Base-by-base conservation (phyloP, 2,888 invertebrate genomes). In the Apotomis capreana region DNA sequence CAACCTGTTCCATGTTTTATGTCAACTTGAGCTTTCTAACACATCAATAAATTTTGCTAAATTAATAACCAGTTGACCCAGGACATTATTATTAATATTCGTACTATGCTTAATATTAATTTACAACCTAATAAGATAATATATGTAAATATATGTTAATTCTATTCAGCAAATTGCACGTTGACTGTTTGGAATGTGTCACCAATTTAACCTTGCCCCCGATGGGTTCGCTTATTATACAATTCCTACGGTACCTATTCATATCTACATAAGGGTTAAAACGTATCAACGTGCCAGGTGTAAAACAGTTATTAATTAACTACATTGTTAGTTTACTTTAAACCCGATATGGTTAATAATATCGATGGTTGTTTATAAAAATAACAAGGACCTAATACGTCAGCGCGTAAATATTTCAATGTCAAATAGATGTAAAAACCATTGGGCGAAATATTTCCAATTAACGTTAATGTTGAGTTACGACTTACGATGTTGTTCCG, bases 71-170 rank as follows among this genome's bases (percentile, higher is more conserved):
- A 58, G 57, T 68, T 60, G 55, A 62, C 57, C 49, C 52, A 5
- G 49, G 46, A 49, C 57, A 59, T 68, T 46, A 46, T 13, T 46
- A 13, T 49, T 62, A 26, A n/a, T 60, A 60, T 65, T 59, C 37
- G 52, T 55, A 60, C 54, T 44, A 15, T 55, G 55, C n/a, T 57
- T 70, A n/a, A 60, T 49, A 61, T 55, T 15, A 61, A 67, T 60
- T 55, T 57, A 67, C 49, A 55, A 46, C 49, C 40, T 70, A 67
- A 52, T 70, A 65, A 70, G 36, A 55, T 67, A 65, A 70, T 65
- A 44, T 64, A 70, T 70, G 70, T 60, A 67, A 55, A 71, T 68
- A 40, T 71, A 71, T 68, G 71, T 44, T 37, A 71, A 71, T 62
- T 52, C 40, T 40, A 71, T 71, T 68, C 71, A 67, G 61, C 40